Conservation (phyloP, 2,888 invertebrate genomes). For the Ichneumoninae sp. region DNA sequence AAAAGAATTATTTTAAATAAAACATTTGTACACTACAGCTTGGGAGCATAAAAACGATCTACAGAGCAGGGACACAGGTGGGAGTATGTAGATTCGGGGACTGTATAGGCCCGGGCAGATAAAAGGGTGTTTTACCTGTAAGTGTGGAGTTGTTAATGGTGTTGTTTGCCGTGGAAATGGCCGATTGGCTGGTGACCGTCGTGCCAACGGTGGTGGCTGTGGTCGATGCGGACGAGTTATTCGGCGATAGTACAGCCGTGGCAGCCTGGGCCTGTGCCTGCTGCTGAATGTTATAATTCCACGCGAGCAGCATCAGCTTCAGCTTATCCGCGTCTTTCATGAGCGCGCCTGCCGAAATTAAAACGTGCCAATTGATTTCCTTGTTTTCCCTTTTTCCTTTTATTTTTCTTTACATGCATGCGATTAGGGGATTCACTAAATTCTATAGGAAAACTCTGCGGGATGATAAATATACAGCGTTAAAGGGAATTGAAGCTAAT, state of each 20-base stretch:
- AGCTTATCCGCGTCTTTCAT: conserved; percentile 95
- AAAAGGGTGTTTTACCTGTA: conserved; percentile 82
- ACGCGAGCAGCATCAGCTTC: conserved; percentile 94
- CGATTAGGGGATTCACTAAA: conserved; percentile 17
- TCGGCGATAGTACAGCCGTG: conserved; percentile 81
- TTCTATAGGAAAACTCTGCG: conserved; percentile 37
- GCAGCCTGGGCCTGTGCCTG: conserved; percentile 80
- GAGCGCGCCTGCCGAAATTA: conserved; percentile 85
- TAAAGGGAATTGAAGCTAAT: conserved; percentile 19
- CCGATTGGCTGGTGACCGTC: conserved; percentile 83
- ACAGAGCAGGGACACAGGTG: background rate
- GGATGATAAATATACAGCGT: conserved; percentile 21
- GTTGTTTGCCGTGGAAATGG: conserved; percentile 83
- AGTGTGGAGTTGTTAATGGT: conserved; percentile 83
- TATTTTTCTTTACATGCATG: conserved; percentile 18
- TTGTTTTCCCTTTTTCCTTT: conserved; percentile 20
- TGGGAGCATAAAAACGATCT: background rate
- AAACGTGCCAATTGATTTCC: conserved; percentile 77
- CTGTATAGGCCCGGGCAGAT: conserved; percentile 38
- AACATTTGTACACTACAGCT: background rate
- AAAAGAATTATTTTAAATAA: background rate
- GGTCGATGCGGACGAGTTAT: conserved; percentile 80
- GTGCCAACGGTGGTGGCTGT: conserved; percentile 80
- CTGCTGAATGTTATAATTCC: conserved; percentile 93
- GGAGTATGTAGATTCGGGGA: background rate